A percentile compares a stretch with the other conserved stretches of the same genome.
Conservation (phyloP, 2,888 invertebrate species). For the Rutpela maculata region DNA sequence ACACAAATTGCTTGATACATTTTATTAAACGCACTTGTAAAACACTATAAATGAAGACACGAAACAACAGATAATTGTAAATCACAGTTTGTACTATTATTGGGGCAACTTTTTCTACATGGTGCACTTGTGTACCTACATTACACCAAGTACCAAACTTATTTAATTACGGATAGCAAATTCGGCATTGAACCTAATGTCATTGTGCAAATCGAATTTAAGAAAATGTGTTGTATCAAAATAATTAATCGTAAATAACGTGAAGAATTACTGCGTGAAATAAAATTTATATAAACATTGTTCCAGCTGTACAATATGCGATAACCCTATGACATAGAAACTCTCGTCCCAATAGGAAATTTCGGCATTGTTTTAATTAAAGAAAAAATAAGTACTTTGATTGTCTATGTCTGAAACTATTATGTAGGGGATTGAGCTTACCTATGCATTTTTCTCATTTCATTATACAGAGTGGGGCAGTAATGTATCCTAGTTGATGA, state of each 20-base stretch:
- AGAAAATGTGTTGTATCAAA: background rate
- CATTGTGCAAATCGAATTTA: background rate
- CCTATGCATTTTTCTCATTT: too few relatives aligned
- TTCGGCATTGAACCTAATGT: background rate
- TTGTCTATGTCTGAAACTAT: too few relatives aligned
- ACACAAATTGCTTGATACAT: background rate
- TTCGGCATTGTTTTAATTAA: too few relatives aligned
- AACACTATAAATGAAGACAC: background rate
- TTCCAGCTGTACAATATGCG: background rate
- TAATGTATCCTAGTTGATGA: too few relatives aligned
- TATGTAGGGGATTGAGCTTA: too few relatives aligned
- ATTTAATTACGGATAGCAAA: background rate
- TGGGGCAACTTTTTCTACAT: background rate
- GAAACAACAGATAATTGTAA: background rate
- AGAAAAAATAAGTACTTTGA: too few relatives aligned
- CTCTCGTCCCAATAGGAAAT: background rate
- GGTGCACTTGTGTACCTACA: background rate
- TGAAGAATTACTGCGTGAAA: background rate
- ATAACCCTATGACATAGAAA: background rate
- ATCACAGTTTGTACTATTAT: background rate
- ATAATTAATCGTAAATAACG: background rate
- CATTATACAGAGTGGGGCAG: too few relatives aligned
- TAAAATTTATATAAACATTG: background rate
- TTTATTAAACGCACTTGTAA: background rate
- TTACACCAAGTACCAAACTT: background rate